Evolutionary conservation across 2,888 invertebrate genomes (phyloP).

Genomic region (Zygaena filipendulae): DNA sequence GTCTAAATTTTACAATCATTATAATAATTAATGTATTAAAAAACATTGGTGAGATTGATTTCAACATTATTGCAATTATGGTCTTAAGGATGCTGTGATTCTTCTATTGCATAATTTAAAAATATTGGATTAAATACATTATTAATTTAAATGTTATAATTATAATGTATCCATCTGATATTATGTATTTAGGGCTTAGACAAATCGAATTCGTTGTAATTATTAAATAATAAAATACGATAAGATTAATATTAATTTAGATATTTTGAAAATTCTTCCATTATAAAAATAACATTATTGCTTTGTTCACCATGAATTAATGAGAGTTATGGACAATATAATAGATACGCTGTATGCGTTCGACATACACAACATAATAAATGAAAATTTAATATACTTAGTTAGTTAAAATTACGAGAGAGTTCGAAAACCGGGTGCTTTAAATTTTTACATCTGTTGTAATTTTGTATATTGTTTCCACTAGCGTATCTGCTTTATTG

Average conservation of each 20-base stretch:
- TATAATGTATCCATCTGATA: constrained; percentile 57
- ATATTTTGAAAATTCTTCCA: constrained; percentile 60
- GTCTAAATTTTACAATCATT: constrained; percentile 68
- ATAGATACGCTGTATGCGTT: constrained; percentile 47
- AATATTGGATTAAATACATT: constrained; percentile 45
- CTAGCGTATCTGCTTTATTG: constrained; percentile 56
- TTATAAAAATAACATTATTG: constrained; percentile 40
- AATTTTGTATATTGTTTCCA: constrained; percentile 55
- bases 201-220: constrained; percentile 63
- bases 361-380: constrained; percentile 43
- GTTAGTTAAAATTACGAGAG: constrained; percentile 63
- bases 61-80: constrained; percentile 53
- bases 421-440: constrained; percentile 67
- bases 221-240: constrained; percentile 36
- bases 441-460: constrained; percentile 66
- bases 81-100: constrained; percentile 68
- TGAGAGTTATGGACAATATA: constrained; percentile 58
- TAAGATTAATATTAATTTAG: constrained; percentile 54
- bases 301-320: constrained; percentile 42
- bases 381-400: constrained; percentile 58
- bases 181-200: constrained; percentile 63
- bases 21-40: constrained; percentile 38
- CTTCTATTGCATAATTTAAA: constrained; percentile 67
- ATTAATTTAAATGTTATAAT: constrained; percentile 29
- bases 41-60: constrained; percentile 62